A percentile compares a stretch with the other conserved stretches of the same genome.
Conservation (phyloP, 2,888 invertebrate genomes). For the Dilophus febrilis region DNA sequence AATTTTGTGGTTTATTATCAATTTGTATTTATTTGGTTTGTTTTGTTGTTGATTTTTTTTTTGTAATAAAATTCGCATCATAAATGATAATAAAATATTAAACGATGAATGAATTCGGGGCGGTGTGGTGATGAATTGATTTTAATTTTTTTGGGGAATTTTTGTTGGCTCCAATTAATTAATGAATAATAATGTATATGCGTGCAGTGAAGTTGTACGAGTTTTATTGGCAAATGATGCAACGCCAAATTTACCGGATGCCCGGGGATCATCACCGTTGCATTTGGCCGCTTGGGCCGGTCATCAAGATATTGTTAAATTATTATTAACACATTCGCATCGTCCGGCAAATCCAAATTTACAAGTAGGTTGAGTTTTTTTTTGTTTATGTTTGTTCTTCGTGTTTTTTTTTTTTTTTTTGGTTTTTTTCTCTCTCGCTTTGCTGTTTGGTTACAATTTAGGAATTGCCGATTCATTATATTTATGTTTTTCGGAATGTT, state of each 20-base stretch:
- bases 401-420: background rate
- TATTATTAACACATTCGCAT: conserved; percentile 66
- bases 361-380: conserved; percentile 42
- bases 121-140: too few relatives aligned
- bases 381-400: background rate
- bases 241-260: conserved; percentile 74
- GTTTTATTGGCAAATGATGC: conserved; percentile 63
- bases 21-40: too few relatives aligned
- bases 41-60: too few relatives aligned
- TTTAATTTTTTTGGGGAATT: too few relatives aligned
- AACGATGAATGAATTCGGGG: too few relatives aligned
- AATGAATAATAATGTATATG: too few relatives aligned
- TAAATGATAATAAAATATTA: too few relatives aligned
- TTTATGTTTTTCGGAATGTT: conserved; percentile 10
- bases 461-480: conserved; percentile 14
- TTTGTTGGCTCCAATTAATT: too few relatives aligned
- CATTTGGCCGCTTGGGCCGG: conserved; percentile 93
- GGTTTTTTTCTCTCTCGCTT: background rate
- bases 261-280: conserved; percentile 79
- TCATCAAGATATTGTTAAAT: conserved; percentile 69
- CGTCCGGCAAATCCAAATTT: conserved; percentile 71
- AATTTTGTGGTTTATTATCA: too few relatives aligned
- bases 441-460: conserved; percentile 2
- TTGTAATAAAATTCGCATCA: too few relatives aligned
- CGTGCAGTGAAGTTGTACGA: conserved; percentile 62